Base-by-base conservation (phyloP, 2,113 vertebrate species). In the Callospermophilus lateralis region DNA sequence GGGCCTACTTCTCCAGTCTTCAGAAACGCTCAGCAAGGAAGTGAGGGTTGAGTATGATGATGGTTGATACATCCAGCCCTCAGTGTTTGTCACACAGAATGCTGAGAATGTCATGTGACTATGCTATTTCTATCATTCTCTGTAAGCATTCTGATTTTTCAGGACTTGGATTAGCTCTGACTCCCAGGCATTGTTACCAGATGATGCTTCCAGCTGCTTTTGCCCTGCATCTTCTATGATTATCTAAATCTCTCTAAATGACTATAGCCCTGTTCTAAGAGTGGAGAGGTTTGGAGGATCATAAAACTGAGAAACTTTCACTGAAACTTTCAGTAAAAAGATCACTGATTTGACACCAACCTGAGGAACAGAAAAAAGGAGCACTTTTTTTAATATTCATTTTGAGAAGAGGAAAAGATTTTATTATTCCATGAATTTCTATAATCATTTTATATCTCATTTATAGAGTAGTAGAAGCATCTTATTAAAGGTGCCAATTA, bases 401-500 rank as follows among this genome's bases (percentile, higher is more conserved):
- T 78, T 77, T n/a, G 39, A 67, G 32, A 39, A 88, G 84, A 80
- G 4, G 16, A 77, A 83, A 81, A 53, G 2, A 15, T 74, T 68
- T 84, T 65, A 32, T 80, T 95, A 89, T 20, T 26, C 48, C 32
- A 61, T 70, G 13, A 34, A 76, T 76, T 95, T 93, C 26, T 5
- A n/a, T 30, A 48, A 93, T 91, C 61, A 74, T 86, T 93, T 77
- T 85, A 20, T 80, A 74, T 93, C 70, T 63, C 86, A 74, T 89
- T 92, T 83, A n/a, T 81, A 55, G 55, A 73, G 81, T 68, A 93
- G 19, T 53, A 95, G 51, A 63, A 80, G n/a, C 67, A 72, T 55
- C 2, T 30, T 93, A 73, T 68, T 76, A 74, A 93, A 72, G 20
- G 24, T 15, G 4, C 20, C 3, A 26, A 37, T 84, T 89, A 37